Conservation (phyloP, 2,888 invertebrate genomes). For the Bedellia somnulentella region DNA sequence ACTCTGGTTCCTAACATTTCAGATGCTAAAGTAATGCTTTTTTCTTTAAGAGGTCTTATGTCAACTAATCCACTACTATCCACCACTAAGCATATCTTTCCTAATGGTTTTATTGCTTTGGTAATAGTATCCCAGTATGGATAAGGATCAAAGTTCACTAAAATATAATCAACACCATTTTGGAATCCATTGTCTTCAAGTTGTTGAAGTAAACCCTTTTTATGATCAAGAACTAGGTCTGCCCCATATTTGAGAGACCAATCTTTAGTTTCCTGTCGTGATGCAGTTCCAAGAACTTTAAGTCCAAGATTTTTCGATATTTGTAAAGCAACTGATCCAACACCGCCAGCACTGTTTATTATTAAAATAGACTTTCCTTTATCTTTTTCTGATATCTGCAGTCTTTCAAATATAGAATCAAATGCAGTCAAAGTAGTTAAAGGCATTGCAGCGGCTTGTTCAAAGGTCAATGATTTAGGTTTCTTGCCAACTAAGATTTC, state of each 20-base stretch:
- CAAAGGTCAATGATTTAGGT: constrained; percentile 35
- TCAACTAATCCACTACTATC: constrained; percentile 36
- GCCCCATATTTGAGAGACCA: constrained; percentile 30
- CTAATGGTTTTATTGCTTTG: constrained; percentile 37
- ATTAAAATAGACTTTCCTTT: constrained; percentile 33
- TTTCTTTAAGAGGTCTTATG: constrained; percentile 29
- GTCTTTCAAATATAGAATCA: constrained; percentile 33
- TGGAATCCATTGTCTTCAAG: constrained; percentile 25
- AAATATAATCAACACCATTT: constrained; percentile 35
- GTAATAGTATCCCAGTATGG: constrained; percentile 42
- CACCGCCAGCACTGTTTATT: constrained; percentile 45
- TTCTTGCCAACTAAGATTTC: constrained; percentile 31
- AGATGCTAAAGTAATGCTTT: constrained; percentile 35
- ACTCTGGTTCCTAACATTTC: constrained; percentile 40
- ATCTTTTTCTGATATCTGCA: constrained; percentile 33
- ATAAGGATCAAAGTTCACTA: constrained; percentile 41
- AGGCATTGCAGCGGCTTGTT: constrained; percentile 47
- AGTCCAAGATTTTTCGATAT: constrained; percentile 33
- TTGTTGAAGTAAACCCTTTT: constrained; percentile 27
- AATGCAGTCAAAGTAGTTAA: constrained; percentile 35
- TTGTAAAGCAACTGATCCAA: constrained; percentile 41
- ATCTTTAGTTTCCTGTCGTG: constrained; percentile 26
- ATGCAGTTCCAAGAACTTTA: constrained; percentile 42
- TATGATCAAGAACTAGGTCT: constrained; percentile 35
- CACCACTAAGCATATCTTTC: constrained; percentile 38